These are phyloP conservation scores for Salvelinus sp. DNA, from an alignment of 2,113 vertebrate genomes.

Conservation along the genomic window DNA sequence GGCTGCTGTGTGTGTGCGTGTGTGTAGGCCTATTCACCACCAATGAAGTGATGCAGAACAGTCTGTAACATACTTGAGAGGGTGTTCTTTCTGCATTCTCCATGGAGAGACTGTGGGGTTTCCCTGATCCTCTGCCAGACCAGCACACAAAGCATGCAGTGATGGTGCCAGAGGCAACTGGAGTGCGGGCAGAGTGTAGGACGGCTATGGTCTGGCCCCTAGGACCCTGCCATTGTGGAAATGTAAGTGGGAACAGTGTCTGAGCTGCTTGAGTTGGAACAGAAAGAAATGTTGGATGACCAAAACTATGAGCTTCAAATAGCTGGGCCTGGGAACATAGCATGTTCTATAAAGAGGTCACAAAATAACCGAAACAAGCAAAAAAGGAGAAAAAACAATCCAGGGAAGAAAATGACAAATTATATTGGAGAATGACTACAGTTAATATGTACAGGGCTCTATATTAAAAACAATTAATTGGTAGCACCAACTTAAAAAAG, in stretches of 20 bases:
- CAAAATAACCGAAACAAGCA: constrained; percentile 61
- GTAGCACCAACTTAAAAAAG: no score
- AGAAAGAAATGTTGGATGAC: constrained; percentile 69
- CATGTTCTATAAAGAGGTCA: constrained; percentile 73
- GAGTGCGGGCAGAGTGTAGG: constrained; percentile 67
- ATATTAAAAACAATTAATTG: no score
- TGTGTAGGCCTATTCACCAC: constrained; percentile 50
- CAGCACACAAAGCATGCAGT: constrained; percentile 73
- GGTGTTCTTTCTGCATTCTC: constrained; percentile 59
- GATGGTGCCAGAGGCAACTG: constrained; percentile 71
- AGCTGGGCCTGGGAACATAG: constrained; percentile 75
- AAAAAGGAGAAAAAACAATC: constrained; percentile 38
- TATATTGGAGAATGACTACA: constrained; percentile 46
- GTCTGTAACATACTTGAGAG: constrained; percentile 53
- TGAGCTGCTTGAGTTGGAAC: constrained; percentile 68
- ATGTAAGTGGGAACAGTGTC: constrained; percentile 73
- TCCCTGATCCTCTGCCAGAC: constrained; percentile 71
- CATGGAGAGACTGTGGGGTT: constrained; percentile 75
- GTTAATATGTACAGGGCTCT: constrained; percentile 51
- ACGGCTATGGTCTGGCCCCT: constrained; percentile 73
- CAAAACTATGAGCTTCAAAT: constrained; percentile 79
- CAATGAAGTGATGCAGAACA: constrained; percentile 68
- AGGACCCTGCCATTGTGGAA: constrained; percentile 74
- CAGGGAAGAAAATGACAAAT: constrained; percentile 66
- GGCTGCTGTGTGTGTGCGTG: constrained; percentile 41